A percentile compares a stretch with the other conserved stretches of the same genome.
Conservation (phyloP, 2,113 vertebrate genomes). For the Sitta europaea region DNA sequence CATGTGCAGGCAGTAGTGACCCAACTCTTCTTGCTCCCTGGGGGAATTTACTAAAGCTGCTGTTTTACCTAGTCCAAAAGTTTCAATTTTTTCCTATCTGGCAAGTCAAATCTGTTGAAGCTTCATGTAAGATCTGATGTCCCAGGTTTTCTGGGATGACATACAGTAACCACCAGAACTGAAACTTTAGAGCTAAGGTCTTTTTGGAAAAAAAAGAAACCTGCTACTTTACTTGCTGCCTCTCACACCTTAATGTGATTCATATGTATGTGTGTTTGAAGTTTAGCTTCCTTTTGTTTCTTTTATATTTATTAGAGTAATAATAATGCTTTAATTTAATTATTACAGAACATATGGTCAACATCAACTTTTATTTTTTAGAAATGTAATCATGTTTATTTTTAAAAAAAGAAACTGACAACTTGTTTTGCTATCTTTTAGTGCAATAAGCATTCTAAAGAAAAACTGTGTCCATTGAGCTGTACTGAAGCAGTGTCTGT, state of each 20-base stretch:
- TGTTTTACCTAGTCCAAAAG: constrained; percentile 69
- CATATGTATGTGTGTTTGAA: constrained; percentile 71
- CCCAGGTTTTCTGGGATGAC: constrained; percentile 11
- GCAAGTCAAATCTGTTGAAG: constrained; percentile 30
- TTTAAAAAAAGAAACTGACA: constrained; percentile 69
- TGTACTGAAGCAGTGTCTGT: constrained; percentile 57
- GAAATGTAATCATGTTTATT: constrained; percentile 74
- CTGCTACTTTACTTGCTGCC: constrained; percentile 76
- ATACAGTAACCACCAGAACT: constrained; percentile 45
- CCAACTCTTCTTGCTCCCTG: constrained; percentile 49
- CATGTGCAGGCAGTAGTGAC: constrained; percentile 56
- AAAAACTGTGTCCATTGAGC: constrained; percentile 72
- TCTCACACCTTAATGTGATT: constrained; percentile 80
- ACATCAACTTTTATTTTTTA: constrained; percentile 74
- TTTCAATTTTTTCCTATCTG: constrained; percentile 65
- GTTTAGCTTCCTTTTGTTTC: constrained; percentile 72
- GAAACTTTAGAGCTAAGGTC: constrained; percentile 67
- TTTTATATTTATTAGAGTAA: constrained; percentile 82
- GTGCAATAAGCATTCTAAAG: constrained; percentile 91
- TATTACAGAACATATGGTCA: constrained; percentile 69
- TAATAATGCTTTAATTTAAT: constrained; percentile 77
- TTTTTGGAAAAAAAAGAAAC: constrained; percentile 49
- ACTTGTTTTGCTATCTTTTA: constrained; percentile 82
- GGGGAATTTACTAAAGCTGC: constrained; percentile 69
- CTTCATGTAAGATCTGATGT: constrained; percentile 4